Conservation (phyloP, 2,113 vertebrate species). For the Notiomystis cincta region DNA sequence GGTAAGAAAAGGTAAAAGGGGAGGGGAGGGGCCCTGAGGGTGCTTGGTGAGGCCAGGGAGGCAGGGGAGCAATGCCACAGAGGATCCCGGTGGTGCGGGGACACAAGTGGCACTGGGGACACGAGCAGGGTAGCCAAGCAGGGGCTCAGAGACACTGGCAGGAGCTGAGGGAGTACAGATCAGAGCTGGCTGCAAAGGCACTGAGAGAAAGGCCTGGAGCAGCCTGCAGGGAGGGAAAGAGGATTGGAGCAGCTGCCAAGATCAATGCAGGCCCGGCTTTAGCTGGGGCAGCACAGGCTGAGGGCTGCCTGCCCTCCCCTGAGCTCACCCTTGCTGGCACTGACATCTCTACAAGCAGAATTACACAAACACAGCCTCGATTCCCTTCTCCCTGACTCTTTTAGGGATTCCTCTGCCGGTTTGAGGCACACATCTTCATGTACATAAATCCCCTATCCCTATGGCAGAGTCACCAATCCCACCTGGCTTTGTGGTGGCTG, state of each 20-base stretch:
- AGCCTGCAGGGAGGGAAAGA: slow-evolving; percentile 10
- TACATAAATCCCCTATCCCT: background rate
- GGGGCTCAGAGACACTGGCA: background rate
- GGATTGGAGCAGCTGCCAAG: background rate
- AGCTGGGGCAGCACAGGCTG: background rate
- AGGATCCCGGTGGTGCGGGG: background rate
- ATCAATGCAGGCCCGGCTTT: background rate
- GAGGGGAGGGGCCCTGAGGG: background rate
- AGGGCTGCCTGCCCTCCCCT: background rate
- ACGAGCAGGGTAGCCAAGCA: rapidly evolving
- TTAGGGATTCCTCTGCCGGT: background rate
- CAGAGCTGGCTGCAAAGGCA: background rate
- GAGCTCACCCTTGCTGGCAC: background rate
- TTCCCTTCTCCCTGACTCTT: background rate
- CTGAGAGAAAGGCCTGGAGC: slow-evolving; percentile 5
- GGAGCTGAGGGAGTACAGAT: background rate
- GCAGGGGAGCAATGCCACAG: rapidly evolving
- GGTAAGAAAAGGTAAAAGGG: background rate
- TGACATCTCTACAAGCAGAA: background rate
- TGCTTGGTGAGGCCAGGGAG: background rate
- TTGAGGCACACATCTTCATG: background rate
- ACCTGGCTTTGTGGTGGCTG: background rate
- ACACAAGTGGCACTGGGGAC: rapidly evolving
- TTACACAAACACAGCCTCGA: background rate
- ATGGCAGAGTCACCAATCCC: rapidly evolving